These are phyloP conservation scores for Petaurus breviceps DNA, from an alignment of 2,113 vertebrate genomes.

Conservation along the genomic window DNA sequence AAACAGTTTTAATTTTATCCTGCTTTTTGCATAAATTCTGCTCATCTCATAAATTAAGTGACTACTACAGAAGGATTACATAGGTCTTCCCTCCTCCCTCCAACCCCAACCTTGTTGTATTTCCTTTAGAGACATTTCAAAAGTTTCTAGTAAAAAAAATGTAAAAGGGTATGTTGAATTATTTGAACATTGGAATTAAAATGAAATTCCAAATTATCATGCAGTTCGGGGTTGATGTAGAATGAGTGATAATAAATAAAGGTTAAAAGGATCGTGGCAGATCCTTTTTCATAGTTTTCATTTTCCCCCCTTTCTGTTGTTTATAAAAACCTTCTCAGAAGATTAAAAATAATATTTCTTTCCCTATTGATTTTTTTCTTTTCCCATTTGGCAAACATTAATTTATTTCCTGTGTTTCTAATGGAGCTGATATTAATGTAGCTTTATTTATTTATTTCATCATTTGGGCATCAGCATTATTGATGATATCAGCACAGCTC, in stretches of 20 bases:
- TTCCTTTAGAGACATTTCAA: slow-evolving; percentile 83
- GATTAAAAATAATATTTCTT: slow-evolving; percentile 90
- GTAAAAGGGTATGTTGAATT: slow-evolving; percentile 82
- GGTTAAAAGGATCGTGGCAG: slow-evolving; percentile 85
- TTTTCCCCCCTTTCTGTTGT: slow-evolving; percentile 83
- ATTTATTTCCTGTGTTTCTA: slow-evolving; percentile 86
- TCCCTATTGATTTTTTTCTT: slow-evolving; percentile 86
- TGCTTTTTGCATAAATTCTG: slow-evolving; percentile 85
- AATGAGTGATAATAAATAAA: slow-evolving; percentile 87
- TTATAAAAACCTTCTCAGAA: slow-evolving; percentile 87
- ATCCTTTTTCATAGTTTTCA: slow-evolving; percentile 84
- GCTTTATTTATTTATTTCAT: slow-evolving; percentile 77
- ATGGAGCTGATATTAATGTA: slow-evolving; percentile 79
- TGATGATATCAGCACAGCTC: rapidly evolving
- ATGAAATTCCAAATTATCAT: slow-evolving; percentile 88
- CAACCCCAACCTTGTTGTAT: slow-evolving; percentile 72
- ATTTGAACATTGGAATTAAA: slow-evolving; percentile 87
- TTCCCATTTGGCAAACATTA: slow-evolving; percentile 84
- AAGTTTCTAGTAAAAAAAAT: slow-evolving; percentile 78
- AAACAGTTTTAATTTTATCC: slow-evolving; percentile 83
- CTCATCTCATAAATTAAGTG: slow-evolving; percentile 85
- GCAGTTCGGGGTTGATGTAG: slow-evolving; percentile 82
- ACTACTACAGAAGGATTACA: slow-evolving; percentile 79
- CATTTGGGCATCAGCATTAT: not conserved
- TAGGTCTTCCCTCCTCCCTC: slow-evolving; percentile 58